phyloP scores from a whole-genome alignment of 2,888 invertebrate species.

The Phyllotreta striolata region DNA sequence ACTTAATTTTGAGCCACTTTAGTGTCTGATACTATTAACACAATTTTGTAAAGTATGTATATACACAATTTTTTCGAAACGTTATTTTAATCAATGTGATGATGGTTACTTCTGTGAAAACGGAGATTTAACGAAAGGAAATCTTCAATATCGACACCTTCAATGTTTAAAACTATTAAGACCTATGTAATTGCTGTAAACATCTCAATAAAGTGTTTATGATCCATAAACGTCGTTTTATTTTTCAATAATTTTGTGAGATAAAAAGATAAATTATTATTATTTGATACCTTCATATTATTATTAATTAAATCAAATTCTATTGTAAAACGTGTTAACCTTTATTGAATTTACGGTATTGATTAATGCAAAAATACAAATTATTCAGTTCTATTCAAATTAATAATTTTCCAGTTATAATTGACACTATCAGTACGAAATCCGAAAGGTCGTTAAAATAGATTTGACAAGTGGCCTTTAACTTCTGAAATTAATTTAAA shows the following conservation, averaged over 20 bases:
- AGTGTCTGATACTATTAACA: slow-evolving; percentile 38
- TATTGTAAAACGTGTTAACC: no score
- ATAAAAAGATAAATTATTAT: neutral
- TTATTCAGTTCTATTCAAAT: no score
- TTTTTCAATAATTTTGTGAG: neutral
- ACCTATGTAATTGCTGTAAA: slow-evolving; percentile 49
- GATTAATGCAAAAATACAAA: no score
- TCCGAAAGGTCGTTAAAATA: no score
- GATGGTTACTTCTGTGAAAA: slow-evolving; percentile 48
- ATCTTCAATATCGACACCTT: slow-evolving; percentile 45
- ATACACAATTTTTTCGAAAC: slow-evolving; percentile 54
- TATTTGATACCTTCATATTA: no score
- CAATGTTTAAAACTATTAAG: slow-evolving; percentile 48
- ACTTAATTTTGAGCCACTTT: slow-evolving; percentile 6
- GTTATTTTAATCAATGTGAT: slow-evolving; percentile 58
- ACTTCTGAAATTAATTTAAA: no score
- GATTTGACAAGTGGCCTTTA: no score
- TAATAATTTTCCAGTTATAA: no score
- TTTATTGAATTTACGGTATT: neutral
- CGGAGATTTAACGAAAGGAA: slow-evolving; percentile 32
- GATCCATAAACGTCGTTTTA: slow-evolving; percentile 27
- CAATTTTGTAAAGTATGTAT: slow-evolving; percentile 55
- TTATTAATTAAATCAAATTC: no score
- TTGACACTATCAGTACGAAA: no score
- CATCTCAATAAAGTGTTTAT: slow-evolving; percentile 51